phyloP scores from a whole-genome alignment of 2,888 invertebrate species.

The Parochlus steinenii region DNA sequence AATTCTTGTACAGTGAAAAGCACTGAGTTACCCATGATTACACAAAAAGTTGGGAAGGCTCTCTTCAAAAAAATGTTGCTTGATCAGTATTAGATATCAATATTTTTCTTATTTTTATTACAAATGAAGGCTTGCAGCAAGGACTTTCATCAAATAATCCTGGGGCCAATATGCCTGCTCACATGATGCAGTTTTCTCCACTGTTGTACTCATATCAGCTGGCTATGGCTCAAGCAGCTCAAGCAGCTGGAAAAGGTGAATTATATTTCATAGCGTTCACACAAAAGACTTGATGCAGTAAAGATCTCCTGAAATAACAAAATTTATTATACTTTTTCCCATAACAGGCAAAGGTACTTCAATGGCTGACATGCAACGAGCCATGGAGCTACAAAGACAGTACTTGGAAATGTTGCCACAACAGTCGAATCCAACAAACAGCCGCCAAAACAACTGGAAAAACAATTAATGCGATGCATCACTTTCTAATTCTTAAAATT shows the following conservation, averaged over 20 bases:
- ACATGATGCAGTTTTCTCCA: slow-evolving; percentile 79
- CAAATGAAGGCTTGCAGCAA: slow-evolving; percentile 27
- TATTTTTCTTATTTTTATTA: slow-evolving; percentile 4
- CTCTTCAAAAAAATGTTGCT: too few relatives aligned
- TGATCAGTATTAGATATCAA: background rate
- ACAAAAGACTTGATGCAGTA: background rate
- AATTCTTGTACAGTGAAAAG: too few relatives aligned
- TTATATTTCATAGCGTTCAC: background rate
- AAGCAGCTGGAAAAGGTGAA: slow-evolving; percentile 26
- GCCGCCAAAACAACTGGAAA: slow-evolving; percentile 32
- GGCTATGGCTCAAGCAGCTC: slow-evolving; percentile 61
- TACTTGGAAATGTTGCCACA: slow-evolving; percentile 92
- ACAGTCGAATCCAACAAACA: slow-evolving; percentile 27
- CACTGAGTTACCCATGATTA: too few relatives aligned
- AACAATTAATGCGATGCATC: slow-evolving; percentile 13
- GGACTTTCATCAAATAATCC: slow-evolving; percentile 21
- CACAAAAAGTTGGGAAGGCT: too few relatives aligned
- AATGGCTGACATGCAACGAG: slow-evolving; percentile 65
- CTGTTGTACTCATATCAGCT: slow-evolving; percentile 79
- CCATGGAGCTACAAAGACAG: slow-evolving; percentile 81
- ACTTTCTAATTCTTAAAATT: background rate
- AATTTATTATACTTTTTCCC: background rate
- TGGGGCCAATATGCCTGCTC: slow-evolving; percentile 42
- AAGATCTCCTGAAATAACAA: background rate
- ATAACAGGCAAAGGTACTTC: slow-evolving; percentile 25